Evolutionary conservation across 2,888 invertebrate genomes (phyloP), one percentile per base, ranked within the genome.

Genomic region (Orthosia cruda): DNA sequence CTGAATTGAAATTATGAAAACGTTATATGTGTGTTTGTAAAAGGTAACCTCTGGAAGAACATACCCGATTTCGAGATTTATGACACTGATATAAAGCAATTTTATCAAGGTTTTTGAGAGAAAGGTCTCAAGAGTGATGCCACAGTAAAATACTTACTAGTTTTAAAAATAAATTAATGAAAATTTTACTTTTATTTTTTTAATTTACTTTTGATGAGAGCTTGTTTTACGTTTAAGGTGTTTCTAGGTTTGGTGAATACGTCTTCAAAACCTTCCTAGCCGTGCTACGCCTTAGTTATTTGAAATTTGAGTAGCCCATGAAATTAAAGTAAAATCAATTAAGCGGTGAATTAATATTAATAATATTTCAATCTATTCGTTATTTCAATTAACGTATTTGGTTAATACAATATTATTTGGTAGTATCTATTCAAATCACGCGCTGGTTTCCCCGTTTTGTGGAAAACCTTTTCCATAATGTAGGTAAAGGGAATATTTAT

Each of bases 361-460:
- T 16, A 16, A 2, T 72, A 71, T 55, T 32, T 26, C 26, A 26
- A 26, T 26, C 1, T 26, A 85, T 86, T 79, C 61, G 76, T 80
- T 78, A 75, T 74, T 73, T 81, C 80, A 87, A 87, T 89, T 86
- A 75, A 72, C 67, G 65, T 87, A 88, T 90, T 89, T 88, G 86
- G 67, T 83, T n/a, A 64, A 62, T 73, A 65, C n/a, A n/a, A n/a
- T n/a, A n/a, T n/a, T n/a, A n/a, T n/a, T n/a, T n/a, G n/a, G 75
- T 71, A 70, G 61, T 88, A 15, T 54, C 65, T 82, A 89, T 88
- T 86, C 90, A 74, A 79, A 84, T 76, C 90, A 89, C 88, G 84
- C 88, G 62, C 71, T 77, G 82, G 71, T 74, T 80, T 73, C 66
- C 68, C 63, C 59, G 57, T 82, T 78, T 83, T 65, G 81, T 77